Percentiles rank a stretch among this genome's conserved stretches.
Evolutionary conservation across 2,888 invertebrate genomes (phyloP).

Genomic region (Gastrophysa polygoni): DNA sequence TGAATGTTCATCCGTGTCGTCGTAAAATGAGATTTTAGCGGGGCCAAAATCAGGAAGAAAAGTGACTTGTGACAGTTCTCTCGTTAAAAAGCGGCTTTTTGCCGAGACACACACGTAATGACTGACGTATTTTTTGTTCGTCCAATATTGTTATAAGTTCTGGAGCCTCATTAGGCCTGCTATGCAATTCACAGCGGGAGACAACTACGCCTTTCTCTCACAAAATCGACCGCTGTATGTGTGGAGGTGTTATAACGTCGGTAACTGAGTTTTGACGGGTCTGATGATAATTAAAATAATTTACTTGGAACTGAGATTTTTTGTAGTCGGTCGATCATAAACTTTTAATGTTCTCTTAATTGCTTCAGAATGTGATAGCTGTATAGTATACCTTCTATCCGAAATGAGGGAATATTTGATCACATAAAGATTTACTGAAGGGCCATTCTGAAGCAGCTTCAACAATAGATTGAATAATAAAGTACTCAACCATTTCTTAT

Average conservation of each 20-base stretch:
- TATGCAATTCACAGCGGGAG: constrained; percentile 42
- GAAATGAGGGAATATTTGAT: no score
- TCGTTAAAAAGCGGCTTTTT: constrained; percentile 29
- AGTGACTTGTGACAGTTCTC: constrained; percentile 35
- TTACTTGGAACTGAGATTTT: constrained; percentile 28
- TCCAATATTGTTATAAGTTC: constrained; percentile 49
- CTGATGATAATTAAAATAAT: constrained; percentile 43
- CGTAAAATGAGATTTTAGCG: constrained; percentile 3
- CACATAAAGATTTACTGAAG: no score
- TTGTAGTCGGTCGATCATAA: not conserved
- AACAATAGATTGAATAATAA: no score
- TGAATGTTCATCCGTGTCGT: not conserved
- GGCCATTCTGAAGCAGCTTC: no score
- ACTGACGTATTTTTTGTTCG: constrained; percentile 48
- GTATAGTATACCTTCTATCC: no score
- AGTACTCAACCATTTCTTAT: no score
- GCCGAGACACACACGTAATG: constrained; percentile 41
- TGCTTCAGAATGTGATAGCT: not conserved
- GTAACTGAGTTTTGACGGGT: constrained; percentile 41
- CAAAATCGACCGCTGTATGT: constrained; percentile 29
- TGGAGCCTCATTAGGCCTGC: constrained; percentile 53
- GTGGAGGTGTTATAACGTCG: constrained; percentile 41
- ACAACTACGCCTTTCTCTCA: constrained; percentile 35
- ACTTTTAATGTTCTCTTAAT: not conserved
- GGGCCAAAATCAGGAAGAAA: constrained; percentile 37